phyloP scores from a whole-genome alignment of 1,140 invertebrate genomes.

The Leptinotarsa undecemlineata region DNA sequence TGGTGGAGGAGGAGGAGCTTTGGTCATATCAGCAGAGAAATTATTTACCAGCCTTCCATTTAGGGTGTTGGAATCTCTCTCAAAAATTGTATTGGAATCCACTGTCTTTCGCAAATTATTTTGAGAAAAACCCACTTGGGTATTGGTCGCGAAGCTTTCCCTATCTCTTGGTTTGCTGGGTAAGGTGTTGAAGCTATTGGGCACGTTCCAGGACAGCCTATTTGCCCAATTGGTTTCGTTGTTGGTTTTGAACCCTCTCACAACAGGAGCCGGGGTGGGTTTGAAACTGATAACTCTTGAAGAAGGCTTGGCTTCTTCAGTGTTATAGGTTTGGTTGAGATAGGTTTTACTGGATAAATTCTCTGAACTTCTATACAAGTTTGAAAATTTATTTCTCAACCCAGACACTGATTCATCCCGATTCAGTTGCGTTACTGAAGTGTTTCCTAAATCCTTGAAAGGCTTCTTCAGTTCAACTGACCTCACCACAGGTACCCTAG shows the following conservation, averaged over 20 bases:
- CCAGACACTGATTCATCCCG: conserved; percentile 5
- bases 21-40: not conserved
- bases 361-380: conserved; percentile 25
- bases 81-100: conserved; percentile 40
- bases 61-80: not conserved
- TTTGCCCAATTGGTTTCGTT: conserved; percentile 22
- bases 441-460: conserved; percentile 46
- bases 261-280: conserved; percentile 40
- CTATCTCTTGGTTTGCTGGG: conserved; percentile 33
- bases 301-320: conserved; percentile 18
- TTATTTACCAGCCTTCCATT: not conserved
- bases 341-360: conserved; percentile 19
- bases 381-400: not conserved
- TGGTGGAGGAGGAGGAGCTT: conserved; percentile 55
- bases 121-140: conserved; percentile 47
- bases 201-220: conserved; percentile 40
- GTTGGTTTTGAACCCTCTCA: conserved; percentile 47
- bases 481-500: conserved; percentile 54
- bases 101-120: conserved; percentile 42
- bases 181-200: conserved; percentile 21
- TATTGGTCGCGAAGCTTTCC: conserved; percentile 37
- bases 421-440: conserved; percentile 48
- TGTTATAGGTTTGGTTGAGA: not conserved
- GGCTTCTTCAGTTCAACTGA: conserved; percentile 55
- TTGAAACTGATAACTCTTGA: conserved; percentile 47